Base-by-base conservation (phyloP, 2,113 vertebrate species). In the Nannospalax galili region DNA sequence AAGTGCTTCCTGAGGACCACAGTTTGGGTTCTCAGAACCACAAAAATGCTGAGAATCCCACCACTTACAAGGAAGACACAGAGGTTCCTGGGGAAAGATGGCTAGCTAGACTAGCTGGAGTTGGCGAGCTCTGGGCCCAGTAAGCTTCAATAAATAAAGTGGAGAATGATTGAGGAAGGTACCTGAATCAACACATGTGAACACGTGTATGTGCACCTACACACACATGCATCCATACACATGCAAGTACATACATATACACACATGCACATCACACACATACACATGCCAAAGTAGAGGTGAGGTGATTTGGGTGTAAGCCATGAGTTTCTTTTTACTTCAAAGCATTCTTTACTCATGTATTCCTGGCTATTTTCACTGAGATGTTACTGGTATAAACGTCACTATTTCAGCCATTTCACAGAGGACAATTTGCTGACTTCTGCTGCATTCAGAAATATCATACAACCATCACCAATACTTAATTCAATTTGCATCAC, bases 331-430 rank as follows among this genome's bases (percentile, higher is more conserved):
- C 28, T 69, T 22, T 8, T 10, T 58, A 58, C 37, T 40, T 67
- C 84, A 67, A 94, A 93, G 10, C 37, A 84, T 86, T 56, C 10
- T 30, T 84, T 87, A 85, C 60, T 20, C 69, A 30, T 15, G 9
- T 74, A 6, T 52, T 78, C 32, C 17, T 86, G 28, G 35, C 40
- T 64, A 64, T 35, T 56, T 91, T 77, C 30, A 58, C 48, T 37
- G 14, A 87, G 60, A 30, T 79, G 40, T 88, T 77, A 72, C 62
- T 90, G 28, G 12, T 64, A 48, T 84, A 40, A 42, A 45, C 75
- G 37, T 90, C 32, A 88, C 15, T 78, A 58, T 91, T 91, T 88
- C 78, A 80, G 70, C 4, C 77, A 80, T 93, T 94, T 67, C 52
- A 35, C 52, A 65, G 32, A 37, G 7, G 19, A 70, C 1, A 86